Percentiles rank a stretch among this genome's conserved stretches.
phyloP scores from a whole-genome alignment of 2,113 vertebrate genomes.

The Bos indicus region DNA sequence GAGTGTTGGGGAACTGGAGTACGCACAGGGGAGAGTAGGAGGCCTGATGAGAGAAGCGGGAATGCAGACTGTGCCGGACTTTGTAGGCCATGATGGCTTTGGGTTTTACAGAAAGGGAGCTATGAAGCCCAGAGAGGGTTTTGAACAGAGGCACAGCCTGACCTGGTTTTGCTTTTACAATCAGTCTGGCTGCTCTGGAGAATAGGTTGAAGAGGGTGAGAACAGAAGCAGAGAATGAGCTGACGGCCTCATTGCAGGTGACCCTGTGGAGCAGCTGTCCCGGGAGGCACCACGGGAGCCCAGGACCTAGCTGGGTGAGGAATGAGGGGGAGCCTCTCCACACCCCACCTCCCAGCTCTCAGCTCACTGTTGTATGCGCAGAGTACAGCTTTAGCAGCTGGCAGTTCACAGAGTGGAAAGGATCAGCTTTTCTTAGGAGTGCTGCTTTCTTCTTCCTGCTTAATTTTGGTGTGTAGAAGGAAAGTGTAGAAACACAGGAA shows the following conservation, averaged over 20 bases:
- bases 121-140: neutral
- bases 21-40: neutral
- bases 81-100: neutral
- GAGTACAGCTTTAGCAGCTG: neutral
- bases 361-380: neutral
- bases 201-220: neutral
- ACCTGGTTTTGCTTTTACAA: slow-evolving; percentile 23
- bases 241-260: neutral
- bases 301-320: neutral
- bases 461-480: neutral
- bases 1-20: neutral
- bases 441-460: neutral
- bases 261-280: neutral
- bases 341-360: fast-evolving
- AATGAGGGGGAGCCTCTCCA: neutral
- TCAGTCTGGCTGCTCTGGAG: neutral
- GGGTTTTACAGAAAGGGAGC: neutral
- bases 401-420: neutral
- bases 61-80: neutral
- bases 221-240: neutral
- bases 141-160: neutral
- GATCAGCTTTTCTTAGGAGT: neutral
- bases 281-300: neutral
- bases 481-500: neutral
- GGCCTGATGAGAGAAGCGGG: neutral